Evolutionary conservation across 2,888 invertebrate species (phyloP), one percentile per base, ranked within the genome.

Genomic region (Paralinhomoeus sp.): DNA sequence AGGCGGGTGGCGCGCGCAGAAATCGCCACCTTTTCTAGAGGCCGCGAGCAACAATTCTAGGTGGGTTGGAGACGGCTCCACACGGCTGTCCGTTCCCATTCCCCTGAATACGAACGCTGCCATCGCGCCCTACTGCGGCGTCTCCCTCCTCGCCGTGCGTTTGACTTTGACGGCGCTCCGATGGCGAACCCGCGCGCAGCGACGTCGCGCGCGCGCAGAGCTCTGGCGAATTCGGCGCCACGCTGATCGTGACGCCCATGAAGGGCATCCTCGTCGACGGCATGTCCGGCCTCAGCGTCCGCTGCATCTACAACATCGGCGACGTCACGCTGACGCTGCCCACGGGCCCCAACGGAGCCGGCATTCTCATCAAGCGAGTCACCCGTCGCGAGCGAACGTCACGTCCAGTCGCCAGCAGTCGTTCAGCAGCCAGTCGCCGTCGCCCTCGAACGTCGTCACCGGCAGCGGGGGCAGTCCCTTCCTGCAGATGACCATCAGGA

Each of bases 381-480:
- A 31, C 31, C 31, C 31, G 15, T 15, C 9, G 15, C 15, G 31
- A 31, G 31, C 15, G 15, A 12, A 9, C 31, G 12, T 31, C 31
- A 9, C 31, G 12, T 31, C 31, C 31, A 9, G 9, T 9, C 31
- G 15, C 31, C 31, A 12, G 31, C 15, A 9, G 15, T 31, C 9
- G 12, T 35, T n/a, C 13, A 12, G 5, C 35, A n/a, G 18, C 35
- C 13, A n/a, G 13, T n/a, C 48, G n/a, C 45, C 45, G 24, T 37
- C 47, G 7, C 37, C 39, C 35, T 41, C 39, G n/a, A 37, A 41
- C 22, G 37, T 48, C 7, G 48, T 48, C 22, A 48, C 48, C 2
- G 48, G 48, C 22, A 48, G 47, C 35, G 48, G 48, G 7, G 48
- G 48, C 23, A 47, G 43, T 34, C 48, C 48, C 12, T 48, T 48